Percentiles rank a stretch among this genome's conserved stretches.
phyloP scores from a whole-genome alignment of 2,797 vertebrate species.

The Streptopelia turtur region DNA sequence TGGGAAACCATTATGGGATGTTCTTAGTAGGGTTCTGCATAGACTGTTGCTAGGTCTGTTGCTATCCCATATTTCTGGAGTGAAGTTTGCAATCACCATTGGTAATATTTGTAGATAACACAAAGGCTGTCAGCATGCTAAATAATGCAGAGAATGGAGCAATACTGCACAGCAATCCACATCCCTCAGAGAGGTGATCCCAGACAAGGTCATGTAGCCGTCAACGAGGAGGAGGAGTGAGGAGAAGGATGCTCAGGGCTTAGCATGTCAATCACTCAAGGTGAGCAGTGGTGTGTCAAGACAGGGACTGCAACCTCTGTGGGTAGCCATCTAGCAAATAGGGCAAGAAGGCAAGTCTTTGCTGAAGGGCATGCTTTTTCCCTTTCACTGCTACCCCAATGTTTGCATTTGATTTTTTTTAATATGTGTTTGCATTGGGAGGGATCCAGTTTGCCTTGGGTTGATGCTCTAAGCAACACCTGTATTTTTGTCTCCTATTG shows the following conservation, averaged over 20 bases:
- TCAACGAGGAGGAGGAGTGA: background rate
- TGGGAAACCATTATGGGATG: background rate
- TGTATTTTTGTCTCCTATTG: background rate
- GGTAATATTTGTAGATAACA: background rate
- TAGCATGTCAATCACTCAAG: background rate
- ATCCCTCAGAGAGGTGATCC: background rate
- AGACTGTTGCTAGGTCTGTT: background rate
- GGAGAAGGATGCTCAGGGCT: background rate
- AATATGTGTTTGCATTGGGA: background rate
- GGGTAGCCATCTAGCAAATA: background rate
- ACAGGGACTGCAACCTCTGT: background rate
- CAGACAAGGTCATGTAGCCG: background rate
- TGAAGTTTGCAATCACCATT: background rate
- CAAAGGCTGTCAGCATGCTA: background rate
- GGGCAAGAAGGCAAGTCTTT: background rate
- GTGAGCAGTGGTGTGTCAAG: background rate
- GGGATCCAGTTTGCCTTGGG: background rate
- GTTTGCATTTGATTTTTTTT: background rate
- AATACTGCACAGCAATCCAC: background rate
- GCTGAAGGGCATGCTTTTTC: accelerated
- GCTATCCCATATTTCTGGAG: background rate
- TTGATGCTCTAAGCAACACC: background rate
- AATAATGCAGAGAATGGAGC: background rate
- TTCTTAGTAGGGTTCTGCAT: background rate
- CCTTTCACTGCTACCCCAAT: background rate